Evolutionary conservation across 2,797 vertebrate genomes (phyloP).

Genomic region (Garrulus glandarius): DNA sequence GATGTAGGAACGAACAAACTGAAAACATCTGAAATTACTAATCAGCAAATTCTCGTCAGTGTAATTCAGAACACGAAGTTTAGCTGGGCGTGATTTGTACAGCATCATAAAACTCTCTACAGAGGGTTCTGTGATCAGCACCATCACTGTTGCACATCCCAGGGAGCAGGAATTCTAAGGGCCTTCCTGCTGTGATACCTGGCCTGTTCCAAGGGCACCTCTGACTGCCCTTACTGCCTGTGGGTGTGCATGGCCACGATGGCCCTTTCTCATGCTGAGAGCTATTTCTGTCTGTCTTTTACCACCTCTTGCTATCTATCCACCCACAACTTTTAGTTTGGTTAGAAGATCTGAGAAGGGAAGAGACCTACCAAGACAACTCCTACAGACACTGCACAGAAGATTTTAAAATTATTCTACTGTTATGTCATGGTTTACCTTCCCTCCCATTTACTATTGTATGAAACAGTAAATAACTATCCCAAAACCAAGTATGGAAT

Average conservation of each 20-base stretch:
- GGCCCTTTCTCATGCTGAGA: neutral
- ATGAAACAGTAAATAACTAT: neutral
- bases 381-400: neutral
- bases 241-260: accelerated
- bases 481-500: neutral
- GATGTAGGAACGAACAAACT: neutral
- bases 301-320: neutral
- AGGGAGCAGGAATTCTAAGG: neutral
- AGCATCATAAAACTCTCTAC: neutral
- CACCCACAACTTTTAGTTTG: neutral
- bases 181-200: neutral
- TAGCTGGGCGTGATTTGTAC: neutral
- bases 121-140: neutral
- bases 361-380: neutral
- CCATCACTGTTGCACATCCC: accelerated
- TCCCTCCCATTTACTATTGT: neutral
- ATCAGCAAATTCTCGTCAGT: neutral
- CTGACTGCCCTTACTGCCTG: neutral
- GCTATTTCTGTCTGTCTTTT: neutral
- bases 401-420: neutral
- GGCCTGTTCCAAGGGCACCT: neutral
- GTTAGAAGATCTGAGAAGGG: neutral
- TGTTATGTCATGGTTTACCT: neutral
- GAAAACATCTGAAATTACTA: neutral
- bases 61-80: neutral